Evolutionary conservation across 1,140 invertebrate species (phyloP), one percentile per base, ranked within the genome.

Genomic region (Diachasmimorpha longicaudata): DNA sequence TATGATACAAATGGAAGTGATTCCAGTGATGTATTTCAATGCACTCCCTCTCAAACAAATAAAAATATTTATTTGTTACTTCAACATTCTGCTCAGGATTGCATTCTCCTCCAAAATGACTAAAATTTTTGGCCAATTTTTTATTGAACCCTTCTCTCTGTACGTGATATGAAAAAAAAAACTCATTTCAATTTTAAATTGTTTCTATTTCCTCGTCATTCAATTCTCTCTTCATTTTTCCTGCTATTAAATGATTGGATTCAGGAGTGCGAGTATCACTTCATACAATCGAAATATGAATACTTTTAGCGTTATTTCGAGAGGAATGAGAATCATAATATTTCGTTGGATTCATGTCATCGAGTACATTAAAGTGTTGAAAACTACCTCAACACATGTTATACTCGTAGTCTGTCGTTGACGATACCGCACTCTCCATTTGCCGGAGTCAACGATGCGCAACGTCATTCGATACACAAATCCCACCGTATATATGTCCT

Each of bases 371-470:
- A 63, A 63, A 63, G 58, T 63, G 58, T 63, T 63, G 58, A 63
- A 63, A 63, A 63, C 58, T 63, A 31, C 58, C 11, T 31, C 58
- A 63, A 63, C 58, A 63, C 19, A 63, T 63, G 23, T 25, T 23
- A 8, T 25, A 63, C 23, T 63, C 58, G 21, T 21, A 63, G 58
- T 23, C 67, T 69, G 66, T 68, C 48, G 46, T 72, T 23, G 25
- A 67, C 63, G 63, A 63, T 68, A 72, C 46, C 68, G 16, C 42
- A 68, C 70, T 70, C 52, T 66, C 67, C 72, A 77, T 77, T 73
- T 74, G 70, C 55, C 46, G 63, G 67, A 74, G 72, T 77, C 76
- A 74, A 70, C 76, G 71, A 74, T 74, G 76, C 76, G 72, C 67
- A 66, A 74, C 46, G 71, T 67, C 76, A 77, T 74, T 42, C 76